Evolutionary conservation across 1,140 invertebrate species (phyloP).

Genomic region (Drosophila watanabei): DNA sequence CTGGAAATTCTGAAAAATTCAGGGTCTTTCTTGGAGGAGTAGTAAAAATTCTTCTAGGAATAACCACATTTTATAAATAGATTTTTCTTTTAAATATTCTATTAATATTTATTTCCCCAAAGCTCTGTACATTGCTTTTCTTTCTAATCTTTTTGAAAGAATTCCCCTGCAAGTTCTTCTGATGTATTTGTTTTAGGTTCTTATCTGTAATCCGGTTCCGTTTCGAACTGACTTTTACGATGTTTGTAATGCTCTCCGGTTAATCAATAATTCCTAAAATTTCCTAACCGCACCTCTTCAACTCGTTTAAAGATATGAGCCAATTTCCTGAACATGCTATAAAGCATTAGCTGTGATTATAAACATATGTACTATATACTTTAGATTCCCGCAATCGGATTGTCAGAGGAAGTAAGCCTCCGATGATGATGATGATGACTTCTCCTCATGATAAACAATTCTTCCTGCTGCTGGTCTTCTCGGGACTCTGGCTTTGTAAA

Average conservation of each 20-base stretch:
- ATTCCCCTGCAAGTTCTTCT: background rate
- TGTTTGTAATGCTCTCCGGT: slow-evolving; percentile 59
- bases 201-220: slow-evolving; percentile 48
- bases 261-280: too few relatives aligned
- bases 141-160: background rate
- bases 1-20: background rate
- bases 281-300: slow-evolving; percentile 16
- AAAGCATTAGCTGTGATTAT: slow-evolving; percentile 29
- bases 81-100: background rate
- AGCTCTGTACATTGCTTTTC: background rate
- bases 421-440: slow-evolving; percentile 13
- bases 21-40: background rate
- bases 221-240: slow-evolving; percentile 27
- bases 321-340: slow-evolving; percentile 66
- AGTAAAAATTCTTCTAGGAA: too few relatives aligned
- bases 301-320: slow-evolving; percentile 42
- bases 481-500: slow-evolving; percentile 25
- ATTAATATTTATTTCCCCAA: background rate
- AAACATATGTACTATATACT: background rate
- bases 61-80: background rate
- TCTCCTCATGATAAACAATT: slow-evolving; percentile 33
- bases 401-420: slow-evolving; percentile 31
- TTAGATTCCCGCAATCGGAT: slow-evolving; percentile 25
- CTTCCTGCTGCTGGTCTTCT: slow-evolving; percentile 22
- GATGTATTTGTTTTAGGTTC: slow-evolving; percentile 11